A percentile compares a stretch with the other conserved stretches of the same genome.
These are phyloP conservation scores for Orchesella cincta DNA, from an alignment of 1,140 invertebrate species.

Conservation along the genomic window DNA sequence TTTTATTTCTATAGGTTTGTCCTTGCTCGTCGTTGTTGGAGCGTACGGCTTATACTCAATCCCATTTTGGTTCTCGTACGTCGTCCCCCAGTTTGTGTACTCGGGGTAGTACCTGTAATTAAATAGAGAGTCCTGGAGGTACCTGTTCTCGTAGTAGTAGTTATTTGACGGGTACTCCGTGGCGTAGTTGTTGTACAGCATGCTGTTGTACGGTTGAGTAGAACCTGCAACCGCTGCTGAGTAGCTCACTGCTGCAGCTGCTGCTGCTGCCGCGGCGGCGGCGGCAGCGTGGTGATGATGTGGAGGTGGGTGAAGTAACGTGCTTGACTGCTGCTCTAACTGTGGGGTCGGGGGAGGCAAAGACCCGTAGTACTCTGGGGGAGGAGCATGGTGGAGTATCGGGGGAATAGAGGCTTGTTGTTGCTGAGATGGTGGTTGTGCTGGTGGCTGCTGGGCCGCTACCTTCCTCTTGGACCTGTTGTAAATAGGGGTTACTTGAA, in stretches of 20 bases:
- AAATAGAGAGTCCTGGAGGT: background rate
- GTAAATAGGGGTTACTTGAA: background rate
- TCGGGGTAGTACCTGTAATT: background rate
- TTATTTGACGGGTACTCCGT: constrained; percentile 22
- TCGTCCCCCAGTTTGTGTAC: constrained; percentile 18
- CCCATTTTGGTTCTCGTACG: background rate
- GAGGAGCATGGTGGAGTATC: constrained; percentile 56
- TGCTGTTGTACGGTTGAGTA: constrained; percentile 25
- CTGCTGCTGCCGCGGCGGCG: constrained; percentile 27
- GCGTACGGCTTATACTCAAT: constrained; percentile 17
- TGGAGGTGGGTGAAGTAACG: constrained; percentile 54
- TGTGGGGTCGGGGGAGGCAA: constrained; percentile 52
- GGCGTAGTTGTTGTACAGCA: constrained; percentile 28
- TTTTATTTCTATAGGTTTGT: background rate
- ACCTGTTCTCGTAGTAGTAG: constrained; percentile 27
- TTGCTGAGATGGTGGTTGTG: background rate
- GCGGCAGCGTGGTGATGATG: constrained; percentile 27
- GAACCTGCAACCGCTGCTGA: constrained; percentile 26
- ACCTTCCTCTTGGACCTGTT: constrained; percentile 80
- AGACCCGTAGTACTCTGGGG: constrained; percentile 4
- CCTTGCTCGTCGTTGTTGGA: constrained; percentile 32
- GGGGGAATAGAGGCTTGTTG: constrained; percentile 51
- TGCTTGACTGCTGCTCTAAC: constrained; percentile 54
- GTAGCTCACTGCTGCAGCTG: constrained; percentile 33
- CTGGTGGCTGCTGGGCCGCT: constrained; percentile 52